Percentiles rank a stretch among this genome's conserved stretches.
Evolutionary conservation across 2,797 vertebrate genomes (phyloP).

Genomic region (Martes flavigula): DNA sequence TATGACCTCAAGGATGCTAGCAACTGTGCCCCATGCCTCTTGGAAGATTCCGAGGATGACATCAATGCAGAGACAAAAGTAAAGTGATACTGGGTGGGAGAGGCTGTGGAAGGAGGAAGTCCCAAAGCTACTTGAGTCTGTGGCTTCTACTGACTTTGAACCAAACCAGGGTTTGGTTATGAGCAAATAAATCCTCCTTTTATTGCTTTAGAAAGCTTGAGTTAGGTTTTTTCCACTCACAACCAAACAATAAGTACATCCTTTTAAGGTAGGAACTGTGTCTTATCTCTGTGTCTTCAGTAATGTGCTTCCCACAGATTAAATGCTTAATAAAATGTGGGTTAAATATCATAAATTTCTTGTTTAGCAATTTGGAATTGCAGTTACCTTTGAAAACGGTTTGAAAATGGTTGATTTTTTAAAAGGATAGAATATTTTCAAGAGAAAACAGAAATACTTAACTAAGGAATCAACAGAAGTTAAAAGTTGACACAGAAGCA

Average conservation of each 20-base stretch:
- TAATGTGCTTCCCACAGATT: not conserved
- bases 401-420: not conserved
- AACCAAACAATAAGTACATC: not conserved
- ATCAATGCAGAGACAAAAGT: not conserved
- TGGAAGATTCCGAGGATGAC: not conserved
- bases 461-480: not conserved
- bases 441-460: conserved; percentile 33
- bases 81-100: not conserved
- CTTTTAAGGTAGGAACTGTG: not conserved
- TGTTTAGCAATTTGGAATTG: not conserved
- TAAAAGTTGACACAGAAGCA: not conserved
- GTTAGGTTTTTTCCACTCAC: not conserved
- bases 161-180: not conserved
- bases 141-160: not conserved
- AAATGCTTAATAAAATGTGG: not conserved
- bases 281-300: not conserved
- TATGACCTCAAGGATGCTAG: not conserved
- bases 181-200: not conserved
- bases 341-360: not conserved
- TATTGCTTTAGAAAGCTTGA: not conserved
- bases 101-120: not conserved
- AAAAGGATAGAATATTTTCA: not conserved
- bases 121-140: not conserved
- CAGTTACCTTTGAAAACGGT: not conserved
- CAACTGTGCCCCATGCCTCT: not conserved